Conservation (phyloP, 2,797 vertebrate species). For the Chelon auratus region DNA sequence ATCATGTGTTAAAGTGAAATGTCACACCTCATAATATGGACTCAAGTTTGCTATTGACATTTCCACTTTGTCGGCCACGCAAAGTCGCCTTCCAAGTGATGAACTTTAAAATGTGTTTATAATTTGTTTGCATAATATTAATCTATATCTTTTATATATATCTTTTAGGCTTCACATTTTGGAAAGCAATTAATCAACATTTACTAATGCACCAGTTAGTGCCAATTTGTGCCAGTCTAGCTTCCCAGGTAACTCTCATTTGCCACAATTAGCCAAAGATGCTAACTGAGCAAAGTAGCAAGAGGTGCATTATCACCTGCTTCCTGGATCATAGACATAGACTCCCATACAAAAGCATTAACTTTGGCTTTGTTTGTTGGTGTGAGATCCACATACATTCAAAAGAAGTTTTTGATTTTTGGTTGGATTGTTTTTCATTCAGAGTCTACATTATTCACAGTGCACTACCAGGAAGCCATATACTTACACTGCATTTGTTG, state of each 20-base stretch:
- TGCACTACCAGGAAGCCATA: background rate
- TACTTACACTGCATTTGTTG: background rate
- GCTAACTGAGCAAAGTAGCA: slow-evolving; percentile 62
- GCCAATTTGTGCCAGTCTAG: slow-evolving; percentile 79
- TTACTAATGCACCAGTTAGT: slow-evolving; percentile 78
- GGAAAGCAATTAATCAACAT: slow-evolving; percentile 81
- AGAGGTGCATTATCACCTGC: slow-evolving; percentile 43
- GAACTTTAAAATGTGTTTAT: background rate
- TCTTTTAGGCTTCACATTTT: background rate
- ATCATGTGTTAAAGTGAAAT: slow-evolving; percentile 20
- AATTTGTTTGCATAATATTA: background rate
- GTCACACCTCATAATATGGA: background rate
- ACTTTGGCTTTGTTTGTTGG: background rate
- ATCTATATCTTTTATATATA: no score
- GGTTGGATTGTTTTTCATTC: no score
- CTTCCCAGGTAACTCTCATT: slow-evolving; percentile 72
- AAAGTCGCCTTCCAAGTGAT: background rate
- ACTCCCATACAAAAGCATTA: background rate
- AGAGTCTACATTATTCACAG: background rate
- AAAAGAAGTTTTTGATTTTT: no score
- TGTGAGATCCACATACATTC: background rate
- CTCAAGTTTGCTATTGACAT: slow-evolving; percentile 14
- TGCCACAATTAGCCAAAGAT: slow-evolving; percentile 76
- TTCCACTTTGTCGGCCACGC: slow-evolving; percentile 6
- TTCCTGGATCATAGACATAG: slow-evolving; percentile 22